Evolutionary conservation across 2,888 invertebrate genomes (phyloP).

Genomic region (Amaurobius ferox): DNA sequence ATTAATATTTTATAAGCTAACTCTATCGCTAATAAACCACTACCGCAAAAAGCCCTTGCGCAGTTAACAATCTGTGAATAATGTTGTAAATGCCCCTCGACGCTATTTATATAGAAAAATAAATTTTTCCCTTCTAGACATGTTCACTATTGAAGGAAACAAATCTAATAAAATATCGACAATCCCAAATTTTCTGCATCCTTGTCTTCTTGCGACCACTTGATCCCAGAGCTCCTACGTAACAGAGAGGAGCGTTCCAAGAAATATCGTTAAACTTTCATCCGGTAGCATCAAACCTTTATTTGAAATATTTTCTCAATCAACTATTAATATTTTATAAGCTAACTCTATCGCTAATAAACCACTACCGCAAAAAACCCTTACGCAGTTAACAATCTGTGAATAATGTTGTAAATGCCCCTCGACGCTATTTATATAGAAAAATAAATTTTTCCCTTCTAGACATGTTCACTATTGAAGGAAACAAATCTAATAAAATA

Average conservation of each 20-base stretch:
- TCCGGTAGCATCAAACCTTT: too few relatives aligned
- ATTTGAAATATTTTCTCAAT: too few relatives aligned
- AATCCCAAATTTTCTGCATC: constrained; percentile 16
- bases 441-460: constrained; percentile 21
- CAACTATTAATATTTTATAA: too few relatives aligned
- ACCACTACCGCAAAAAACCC: not conserved
- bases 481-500: constrained; percentile 36
- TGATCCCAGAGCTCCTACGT: constrained; percentile 22
- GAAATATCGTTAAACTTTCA: too few relatives aligned
- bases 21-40: too few relatives aligned
- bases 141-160: not conserved
- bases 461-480: not conserved
- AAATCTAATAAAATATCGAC: constrained; percentile 37
- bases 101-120: constrained; percentile 15
- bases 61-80: constrained; percentile 19
- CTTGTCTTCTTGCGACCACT: constrained; percentile 27
- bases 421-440: constrained; percentile 13
- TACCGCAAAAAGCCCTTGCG: too few relatives aligned
- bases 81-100: constrained; percentile 7
- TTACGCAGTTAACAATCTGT: constrained; percentile 7
- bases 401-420: constrained; percentile 5
- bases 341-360: not conserved
- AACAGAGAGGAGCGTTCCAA: constrained; percentile 5
- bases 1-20: too few relatives aligned
- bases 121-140: constrained; percentile 23